These are phyloP conservation scores for Cheirogaleus medius DNA, from an alignment of 2,113 vertebrate genomes.

Conservation along the genomic window DNA sequence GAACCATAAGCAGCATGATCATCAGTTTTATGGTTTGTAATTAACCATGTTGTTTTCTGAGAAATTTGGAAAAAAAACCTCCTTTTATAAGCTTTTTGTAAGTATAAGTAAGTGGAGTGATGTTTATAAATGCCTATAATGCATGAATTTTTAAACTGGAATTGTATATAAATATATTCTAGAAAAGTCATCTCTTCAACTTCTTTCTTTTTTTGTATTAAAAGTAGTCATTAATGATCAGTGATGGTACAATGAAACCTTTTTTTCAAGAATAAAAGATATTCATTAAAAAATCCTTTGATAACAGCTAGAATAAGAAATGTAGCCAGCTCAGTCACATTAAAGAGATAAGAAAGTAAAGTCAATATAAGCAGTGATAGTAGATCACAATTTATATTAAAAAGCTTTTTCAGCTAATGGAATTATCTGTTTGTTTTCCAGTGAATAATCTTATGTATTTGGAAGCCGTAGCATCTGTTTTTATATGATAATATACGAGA, in stretches of 20 bases:
- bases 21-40: not conserved
- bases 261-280: slow-evolving; percentile 3
- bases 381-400: slow-evolving; percentile 1
- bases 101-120: not conserved
- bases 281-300: not conserved
- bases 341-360: not conserved
- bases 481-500: not conserved
- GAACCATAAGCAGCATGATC: not conserved
- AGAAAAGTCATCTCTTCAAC: not conserved
- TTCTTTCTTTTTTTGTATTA: not conserved
- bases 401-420: not conserved
- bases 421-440: slow-evolving; percentile 7
- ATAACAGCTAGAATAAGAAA: slow-evolving; percentile 1
- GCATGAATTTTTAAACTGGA: not conserved
- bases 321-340: not conserved
- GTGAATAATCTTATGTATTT: slow-evolving; percentile 15
- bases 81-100: not conserved
- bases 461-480: not conserved
- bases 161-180: not conserved
- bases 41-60: not conserved
- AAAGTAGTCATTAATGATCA: slow-evolving; percentile 53
- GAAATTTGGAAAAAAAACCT: not conserved
- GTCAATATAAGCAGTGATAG: slow-evolving; percentile 13
- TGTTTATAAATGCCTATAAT: not conserved
- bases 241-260: slow-evolving; percentile 21